phyloP scores from a whole-genome alignment of 1,140 invertebrate species.

The Ylistrum balloti region DNA sequence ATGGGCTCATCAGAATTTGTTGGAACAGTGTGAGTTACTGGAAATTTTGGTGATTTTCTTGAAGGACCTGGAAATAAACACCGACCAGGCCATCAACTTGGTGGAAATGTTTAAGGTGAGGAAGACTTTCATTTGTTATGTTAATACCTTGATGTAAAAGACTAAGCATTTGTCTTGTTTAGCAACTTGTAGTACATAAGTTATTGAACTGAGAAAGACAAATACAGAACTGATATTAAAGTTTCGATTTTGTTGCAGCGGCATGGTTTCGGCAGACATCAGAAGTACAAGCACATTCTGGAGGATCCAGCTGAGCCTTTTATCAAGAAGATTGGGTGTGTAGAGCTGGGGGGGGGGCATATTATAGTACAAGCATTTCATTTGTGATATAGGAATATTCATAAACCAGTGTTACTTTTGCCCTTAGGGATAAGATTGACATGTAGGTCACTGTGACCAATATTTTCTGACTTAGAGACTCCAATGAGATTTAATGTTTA shows the following conservation, averaged over 20 bases:
- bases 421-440: no score
- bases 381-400: no score
- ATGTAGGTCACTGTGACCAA: no score
- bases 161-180: no score
- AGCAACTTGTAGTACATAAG: no score
- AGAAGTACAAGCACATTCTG: constrained; percentile 76
- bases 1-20: constrained; percentile 79
- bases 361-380: neutral
- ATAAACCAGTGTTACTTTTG: no score
- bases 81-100: constrained; percentile 63
- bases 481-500: no score
- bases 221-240: no score
- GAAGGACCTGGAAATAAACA: constrained; percentile 74
- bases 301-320: constrained; percentile 73
- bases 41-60: constrained; percentile 79
- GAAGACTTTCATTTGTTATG: neutral
- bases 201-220: no score
- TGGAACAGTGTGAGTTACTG: constrained; percentile 80
- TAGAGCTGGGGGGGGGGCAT: neutral
- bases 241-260: constrained; percentile 67
- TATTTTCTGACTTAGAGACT: no score
- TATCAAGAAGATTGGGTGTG: constrained; percentile 78
- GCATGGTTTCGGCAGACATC: constrained; percentile 78
- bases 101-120: constrained; percentile 75
- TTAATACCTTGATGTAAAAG: no score